phyloP scores from a whole-genome alignment of 2,797 vertebrate species.

The Okamejei kenojei region DNA sequence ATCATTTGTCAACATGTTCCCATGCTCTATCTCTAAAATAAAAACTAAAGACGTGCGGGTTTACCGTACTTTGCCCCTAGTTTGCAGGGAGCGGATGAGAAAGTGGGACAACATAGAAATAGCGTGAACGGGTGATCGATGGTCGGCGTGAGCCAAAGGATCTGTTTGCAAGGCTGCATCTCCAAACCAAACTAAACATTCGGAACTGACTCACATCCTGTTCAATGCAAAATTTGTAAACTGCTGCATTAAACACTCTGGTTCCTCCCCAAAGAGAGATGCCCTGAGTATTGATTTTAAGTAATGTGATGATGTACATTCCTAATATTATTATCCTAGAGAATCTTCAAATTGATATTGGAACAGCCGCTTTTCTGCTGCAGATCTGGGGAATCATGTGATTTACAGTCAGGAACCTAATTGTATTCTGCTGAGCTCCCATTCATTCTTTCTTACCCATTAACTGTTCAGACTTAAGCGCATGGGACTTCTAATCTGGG shows the following conservation, averaged over 20 bases:
- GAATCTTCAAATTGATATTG: constrained; percentile 11
- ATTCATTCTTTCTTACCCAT: background rate
- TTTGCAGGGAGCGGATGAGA: too few relatives aligned
- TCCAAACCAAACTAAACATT: too few relatives aligned
- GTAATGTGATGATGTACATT: constrained; percentile 15
- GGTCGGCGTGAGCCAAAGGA: too few relatives aligned
- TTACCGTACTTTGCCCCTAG: too few relatives aligned
- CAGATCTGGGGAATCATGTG: background rate
- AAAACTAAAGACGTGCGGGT: too few relatives aligned
- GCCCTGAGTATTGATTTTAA: constrained; percentile 1
- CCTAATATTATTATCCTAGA: constrained; percentile 23
- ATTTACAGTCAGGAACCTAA: constrained; percentile 15
- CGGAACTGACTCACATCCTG: background rate
- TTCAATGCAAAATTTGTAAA: background rate
- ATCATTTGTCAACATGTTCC: too few relatives aligned
- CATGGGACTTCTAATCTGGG: background rate
- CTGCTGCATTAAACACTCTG: constrained; percentile 18
- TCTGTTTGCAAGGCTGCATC: too few relatives aligned
- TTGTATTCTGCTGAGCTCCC: background rate
- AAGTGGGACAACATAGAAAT: too few relatives aligned
- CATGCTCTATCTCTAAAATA: too few relatives aligned
- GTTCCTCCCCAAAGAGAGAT: constrained; percentile 2
- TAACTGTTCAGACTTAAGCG: background rate
- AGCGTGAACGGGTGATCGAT: too few relatives aligned
- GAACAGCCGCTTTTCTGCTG: background rate